A percentile compares a stretch with the other conserved stretches of the same genome.
These are phyloP conservation scores for Thunnus albacares DNA, from an alignment of 2,797 vertebrate species.

Conservation along the genomic window DNA sequence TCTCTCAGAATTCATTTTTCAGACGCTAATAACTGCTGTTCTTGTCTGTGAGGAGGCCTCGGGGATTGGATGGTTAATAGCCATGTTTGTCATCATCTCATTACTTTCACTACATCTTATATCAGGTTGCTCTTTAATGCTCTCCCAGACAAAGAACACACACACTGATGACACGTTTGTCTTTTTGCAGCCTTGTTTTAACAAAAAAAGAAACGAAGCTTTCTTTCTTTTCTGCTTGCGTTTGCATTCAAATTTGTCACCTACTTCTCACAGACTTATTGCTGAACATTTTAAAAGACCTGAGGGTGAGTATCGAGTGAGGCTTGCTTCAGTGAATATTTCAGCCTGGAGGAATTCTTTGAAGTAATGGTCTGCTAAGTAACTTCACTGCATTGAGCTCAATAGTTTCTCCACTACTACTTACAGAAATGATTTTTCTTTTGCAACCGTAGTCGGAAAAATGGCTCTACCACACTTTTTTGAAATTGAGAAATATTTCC, in stretches of 20 bases:
- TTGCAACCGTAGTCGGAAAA: constrained; percentile 61
- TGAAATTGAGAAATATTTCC: constrained; percentile 59
- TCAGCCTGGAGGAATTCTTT: constrained; percentile 82
- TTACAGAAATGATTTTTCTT: constrained; percentile 80
- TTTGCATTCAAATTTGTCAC: constrained; percentile 56
- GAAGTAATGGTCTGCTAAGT: constrained; percentile 84
- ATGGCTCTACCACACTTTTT: constrained; percentile 32
- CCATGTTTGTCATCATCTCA: constrained; percentile 52
- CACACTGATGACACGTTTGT: constrained; percentile 17
- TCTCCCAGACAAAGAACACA: constrained; percentile 13
- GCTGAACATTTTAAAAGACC: constrained; percentile 76
- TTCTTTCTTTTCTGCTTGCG: constrained; percentile 37
- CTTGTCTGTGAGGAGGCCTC: constrained; percentile 9
- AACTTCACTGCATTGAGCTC: constrained; percentile 82
- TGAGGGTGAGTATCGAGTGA: constrained; percentile 70
- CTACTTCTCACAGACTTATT: constrained; percentile 74
- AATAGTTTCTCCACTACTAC: constrained; percentile 78
- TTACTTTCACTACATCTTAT: constrained; percentile 33
- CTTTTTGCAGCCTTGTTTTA: background rate
- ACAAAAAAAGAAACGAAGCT: background rate
- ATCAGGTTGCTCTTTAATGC: constrained; percentile 26
- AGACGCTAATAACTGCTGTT: constrained; percentile 20
- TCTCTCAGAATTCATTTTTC: constrained; percentile 47
- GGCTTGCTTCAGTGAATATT: constrained; percentile 78
- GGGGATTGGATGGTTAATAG: constrained; percentile 23